Base-by-base conservation (phyloP, 2,888 invertebrate species). In the Fragum fragum region DNA sequence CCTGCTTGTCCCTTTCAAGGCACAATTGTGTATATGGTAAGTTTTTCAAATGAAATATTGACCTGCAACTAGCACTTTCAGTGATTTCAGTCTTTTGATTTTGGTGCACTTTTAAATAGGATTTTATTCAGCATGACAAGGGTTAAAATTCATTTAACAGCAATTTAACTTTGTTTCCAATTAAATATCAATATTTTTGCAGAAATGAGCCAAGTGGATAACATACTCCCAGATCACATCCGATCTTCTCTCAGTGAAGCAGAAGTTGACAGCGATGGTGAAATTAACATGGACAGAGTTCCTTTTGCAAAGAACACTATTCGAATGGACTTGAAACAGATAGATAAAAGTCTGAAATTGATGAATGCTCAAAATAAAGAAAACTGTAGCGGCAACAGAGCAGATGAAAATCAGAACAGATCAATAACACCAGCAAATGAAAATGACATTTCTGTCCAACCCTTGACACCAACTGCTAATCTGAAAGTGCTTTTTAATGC, bases 381-480 rank as follows among this genome's bases (percentile, higher is more conserved):
- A 82, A 86, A 86, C 52, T 61, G 77, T 68, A n/a, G n/a, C n/a
- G n/a, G n/a, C 32, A 79, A 70, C 16, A 47, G 29, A 36, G 21
- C 76, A 28, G 76, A 82, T 76, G 85, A 83, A 53, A 81, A 82
- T 68, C 77, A 79, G 55, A 87, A 86, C 42, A 55, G 87, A 32
- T 80, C 89, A 32, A 75, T 55, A 39, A 88, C 87, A 5, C 87
- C 87, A 29, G 79, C 85, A 36, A 86, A 84, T 69, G 85, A 84
- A 26, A 57, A 57, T 26, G 87, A 85, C 47, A 83, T 66, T 26
- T 68, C 77, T 26, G 84, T 80, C 6, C 87, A 88, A 63, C 95
- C 95, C 88, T 95, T 96, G 23, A 96, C 96, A 26, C 96, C 96
- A 28, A 96, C 96, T 76, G 96, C 96, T 85, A 96, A 96, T 94